phyloP scores from a whole-genome alignment of 2,797 vertebrate genomes.

The Setipinna tenuifilis region DNA sequence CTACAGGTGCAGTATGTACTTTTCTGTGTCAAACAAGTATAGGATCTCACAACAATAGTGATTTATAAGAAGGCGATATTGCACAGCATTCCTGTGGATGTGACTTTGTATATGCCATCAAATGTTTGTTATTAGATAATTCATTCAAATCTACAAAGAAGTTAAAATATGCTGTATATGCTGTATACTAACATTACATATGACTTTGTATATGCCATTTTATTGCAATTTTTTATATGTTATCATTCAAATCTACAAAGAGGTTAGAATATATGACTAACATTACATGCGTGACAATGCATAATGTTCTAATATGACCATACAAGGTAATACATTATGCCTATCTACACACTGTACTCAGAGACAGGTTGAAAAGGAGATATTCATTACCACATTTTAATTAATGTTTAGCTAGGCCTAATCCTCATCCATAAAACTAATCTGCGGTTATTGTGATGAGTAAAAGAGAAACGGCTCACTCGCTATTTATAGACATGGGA shows the following conservation, averaged over 20 bases:
- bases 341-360: not conserved
- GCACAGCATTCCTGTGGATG: not conserved
- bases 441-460: not conserved
- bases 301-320: not conserved
- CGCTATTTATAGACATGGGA: not conserved
- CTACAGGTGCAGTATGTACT: not conserved
- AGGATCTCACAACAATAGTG: no score
- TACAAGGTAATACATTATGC: not conserved
- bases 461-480: not conserved
- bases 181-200: no score
- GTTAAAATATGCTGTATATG: no score
- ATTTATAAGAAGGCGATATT: not conserved
- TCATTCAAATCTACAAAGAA: no score
- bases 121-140: no score
- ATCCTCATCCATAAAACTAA: constrained; percentile 13
- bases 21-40: not conserved
- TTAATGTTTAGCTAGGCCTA: constrained; percentile 18
- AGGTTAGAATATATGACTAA: not conserved
- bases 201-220: not conserved
- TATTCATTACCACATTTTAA: constrained; percentile 7
- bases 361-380: not conserved
- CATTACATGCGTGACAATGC: not conserved
- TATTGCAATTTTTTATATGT: not conserved
- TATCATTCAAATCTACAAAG: not conserved
- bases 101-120: not conserved